Conservation (phyloP, 1,140 invertebrate genomes). For the Zaprionus capensis region DNA sequence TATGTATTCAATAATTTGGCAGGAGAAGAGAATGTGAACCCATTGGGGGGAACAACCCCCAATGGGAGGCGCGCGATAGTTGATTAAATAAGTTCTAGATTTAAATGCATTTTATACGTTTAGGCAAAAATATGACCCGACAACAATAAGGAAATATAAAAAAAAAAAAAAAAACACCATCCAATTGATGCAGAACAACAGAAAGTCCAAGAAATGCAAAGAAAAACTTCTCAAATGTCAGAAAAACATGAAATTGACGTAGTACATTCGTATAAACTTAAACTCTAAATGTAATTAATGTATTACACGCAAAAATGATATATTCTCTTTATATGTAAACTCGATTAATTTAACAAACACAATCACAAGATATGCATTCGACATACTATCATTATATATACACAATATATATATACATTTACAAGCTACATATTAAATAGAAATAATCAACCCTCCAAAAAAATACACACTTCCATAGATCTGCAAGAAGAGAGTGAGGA, state of each 20-base stretch:
- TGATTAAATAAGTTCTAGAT: conserved; percentile 75
- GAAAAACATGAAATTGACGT: conserved; percentile 3
- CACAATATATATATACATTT: conserved; percentile 25
- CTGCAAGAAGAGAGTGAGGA: conserved; percentile 2
- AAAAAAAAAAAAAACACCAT: conserved; percentile 1
- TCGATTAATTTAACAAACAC: conserved; percentile 29
- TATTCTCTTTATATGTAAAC: conserved; percentile 31
- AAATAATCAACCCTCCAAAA: conserved; percentile 25
- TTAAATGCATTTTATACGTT: conserved; percentile 76
- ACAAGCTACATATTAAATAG: conserved; percentile 9
- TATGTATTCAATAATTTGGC: conserved; percentile 20
- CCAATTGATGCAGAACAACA: conserved; percentile 8
- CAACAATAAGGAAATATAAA: neutral
- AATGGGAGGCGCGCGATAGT: conserved; percentile 32
- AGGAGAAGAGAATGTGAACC: conserved; percentile 4
- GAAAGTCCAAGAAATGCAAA: conserved; percentile 16
- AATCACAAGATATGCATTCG: conserved; percentile 4
- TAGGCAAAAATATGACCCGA: conserved; percentile 44
- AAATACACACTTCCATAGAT: neutral
- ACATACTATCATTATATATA: conserved; percentile 14
- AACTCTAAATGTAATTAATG: conserved; percentile 19
- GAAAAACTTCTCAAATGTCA: conserved; percentile 6
- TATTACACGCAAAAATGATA: conserved; percentile 30
- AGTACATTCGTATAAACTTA: conserved; percentile 24
- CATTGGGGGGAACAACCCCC: neutral